Conservation (phyloP, 2,888 invertebrate genomes). For the Smittia sp. region DNA sequence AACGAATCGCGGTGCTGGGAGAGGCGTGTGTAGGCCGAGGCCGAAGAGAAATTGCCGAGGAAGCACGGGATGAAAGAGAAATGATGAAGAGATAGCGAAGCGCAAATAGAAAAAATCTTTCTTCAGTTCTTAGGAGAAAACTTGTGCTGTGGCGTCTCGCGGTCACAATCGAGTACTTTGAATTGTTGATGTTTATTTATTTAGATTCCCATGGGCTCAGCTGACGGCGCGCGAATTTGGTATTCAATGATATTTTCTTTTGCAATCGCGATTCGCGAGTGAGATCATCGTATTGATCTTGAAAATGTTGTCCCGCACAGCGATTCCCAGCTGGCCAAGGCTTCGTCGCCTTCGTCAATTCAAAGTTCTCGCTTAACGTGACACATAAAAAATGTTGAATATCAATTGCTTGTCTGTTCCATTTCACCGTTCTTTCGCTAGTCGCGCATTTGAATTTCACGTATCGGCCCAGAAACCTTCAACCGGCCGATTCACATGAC, state of each 20-base stretch:
- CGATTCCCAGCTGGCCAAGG: not conserved
- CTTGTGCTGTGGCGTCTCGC: not conserved
- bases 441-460: not conserved
- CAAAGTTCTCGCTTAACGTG: no score
- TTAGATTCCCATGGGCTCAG: not conserved
- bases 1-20: not conserved
- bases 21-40: not conserved
- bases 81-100: not conserved
- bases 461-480: not conserved
- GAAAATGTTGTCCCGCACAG: not conserved
- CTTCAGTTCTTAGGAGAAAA: not conserved
- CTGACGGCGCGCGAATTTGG: not conserved
- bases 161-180: not conserved
- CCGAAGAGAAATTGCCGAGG: constrained; percentile 4
- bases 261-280: no score
- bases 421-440: not conserved
- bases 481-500: constrained; percentile 18
- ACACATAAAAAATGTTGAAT: not conserved
- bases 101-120: not conserved
- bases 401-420: not conserved
- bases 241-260: no score
- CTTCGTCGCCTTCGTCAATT: no score
- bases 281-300: not conserved
- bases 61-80: constrained; percentile 7
- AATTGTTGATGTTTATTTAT: not conserved